Percentiles rank a stretch among this genome's conserved stretches.
Evolutionary conservation across 2,113 vertebrate genomes (phyloP).

Genomic region (Paedocypris sp.): DNA sequence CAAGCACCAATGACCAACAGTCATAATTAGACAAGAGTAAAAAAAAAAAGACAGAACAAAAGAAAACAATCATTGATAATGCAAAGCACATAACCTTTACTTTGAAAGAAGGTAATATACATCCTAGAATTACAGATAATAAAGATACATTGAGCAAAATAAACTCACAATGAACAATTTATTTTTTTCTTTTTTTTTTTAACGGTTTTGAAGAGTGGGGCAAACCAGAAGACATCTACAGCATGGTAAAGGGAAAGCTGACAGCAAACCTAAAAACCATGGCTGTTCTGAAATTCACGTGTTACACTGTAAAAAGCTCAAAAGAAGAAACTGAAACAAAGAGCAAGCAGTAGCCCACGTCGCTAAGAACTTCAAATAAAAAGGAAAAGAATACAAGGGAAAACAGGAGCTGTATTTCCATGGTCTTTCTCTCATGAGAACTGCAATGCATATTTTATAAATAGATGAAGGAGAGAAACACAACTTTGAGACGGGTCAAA

Average conservation of each 20-base stretch:
- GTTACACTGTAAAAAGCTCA: conserved; percentile 50
- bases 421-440: conserved; percentile 50
- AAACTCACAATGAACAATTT: conserved; percentile 62
- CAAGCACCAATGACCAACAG: too few relatives aligned
- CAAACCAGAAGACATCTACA: conserved; percentile 53
- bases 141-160: conserved; percentile 69
- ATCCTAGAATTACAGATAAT: conserved; percentile 71
- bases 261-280: conserved; percentile 55
- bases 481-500: conserved; percentile 48
- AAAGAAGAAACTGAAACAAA: conserved; percentile 37
- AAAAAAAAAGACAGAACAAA: conserved; percentile 18
- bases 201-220: conserved; percentile 52
- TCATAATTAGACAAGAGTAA: background rate
- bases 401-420: conserved; percentile 31
- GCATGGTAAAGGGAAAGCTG: conserved; percentile 54
- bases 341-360: conserved; percentile 56
- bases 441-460: conserved; percentile 68
- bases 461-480: conserved; percentile 54
- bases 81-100: conserved; percentile 72
- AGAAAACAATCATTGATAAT: conserved; percentile 50
- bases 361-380: conserved; percentile 43
- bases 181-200: conserved; percentile 54
- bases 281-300: conserved; percentile 49
- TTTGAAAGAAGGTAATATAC: conserved; percentile 72
- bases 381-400: conserved; percentile 33